Percentiles rank a stretch among this genome's conserved stretches.
These are phyloP conservation scores for Psilopsiagon aurifrons DNA, from an alignment of 2,113 vertebrate genomes.

Conservation along the genomic window DNA sequence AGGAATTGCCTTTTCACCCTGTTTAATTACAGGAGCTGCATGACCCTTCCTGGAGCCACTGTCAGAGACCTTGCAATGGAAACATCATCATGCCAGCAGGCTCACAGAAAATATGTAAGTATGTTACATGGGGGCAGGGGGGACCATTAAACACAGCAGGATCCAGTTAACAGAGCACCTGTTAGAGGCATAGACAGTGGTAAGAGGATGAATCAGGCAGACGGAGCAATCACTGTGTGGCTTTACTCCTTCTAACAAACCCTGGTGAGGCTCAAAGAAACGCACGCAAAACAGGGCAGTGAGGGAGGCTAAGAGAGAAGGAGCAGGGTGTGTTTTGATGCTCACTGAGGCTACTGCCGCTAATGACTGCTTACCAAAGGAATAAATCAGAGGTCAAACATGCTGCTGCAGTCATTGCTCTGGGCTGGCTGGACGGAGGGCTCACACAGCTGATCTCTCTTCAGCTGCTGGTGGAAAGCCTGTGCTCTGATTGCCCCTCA, in stretches of 20 bases:
- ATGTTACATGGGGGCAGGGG: not conserved
- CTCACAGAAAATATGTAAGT: conserved; percentile 24
- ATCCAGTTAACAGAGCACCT: conserved; percentile 25
- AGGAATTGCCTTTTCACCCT: not conserved
- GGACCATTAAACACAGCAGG: conserved; percentile 9
- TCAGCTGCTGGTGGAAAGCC: not conserved
- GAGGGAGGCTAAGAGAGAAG: not conserved
- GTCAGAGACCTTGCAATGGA: not conserved
- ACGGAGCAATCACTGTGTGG: fast-evolving
- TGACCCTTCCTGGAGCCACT: not conserved
- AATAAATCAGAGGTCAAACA: not conserved
- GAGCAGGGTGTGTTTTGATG: not conserved
- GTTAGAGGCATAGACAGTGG: not conserved
- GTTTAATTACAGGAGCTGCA: not conserved
- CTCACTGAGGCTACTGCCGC: not conserved
- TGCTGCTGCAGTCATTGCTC: not conserved
- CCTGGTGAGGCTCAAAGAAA: not conserved
- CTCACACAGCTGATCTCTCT: not conserved
- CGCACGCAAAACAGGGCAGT: fast-evolving
- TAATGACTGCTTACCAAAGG: not conserved
- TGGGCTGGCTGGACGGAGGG: not conserved
- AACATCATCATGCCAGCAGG: not conserved
- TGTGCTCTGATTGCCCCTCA: not conserved
- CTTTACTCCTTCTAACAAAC: not conserved
- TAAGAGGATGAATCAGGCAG: not conserved